These are phyloP conservation scores for Microdon myrmicae DNA, from an alignment of 2,888 invertebrate species.

Conservation along the genomic window DNA sequence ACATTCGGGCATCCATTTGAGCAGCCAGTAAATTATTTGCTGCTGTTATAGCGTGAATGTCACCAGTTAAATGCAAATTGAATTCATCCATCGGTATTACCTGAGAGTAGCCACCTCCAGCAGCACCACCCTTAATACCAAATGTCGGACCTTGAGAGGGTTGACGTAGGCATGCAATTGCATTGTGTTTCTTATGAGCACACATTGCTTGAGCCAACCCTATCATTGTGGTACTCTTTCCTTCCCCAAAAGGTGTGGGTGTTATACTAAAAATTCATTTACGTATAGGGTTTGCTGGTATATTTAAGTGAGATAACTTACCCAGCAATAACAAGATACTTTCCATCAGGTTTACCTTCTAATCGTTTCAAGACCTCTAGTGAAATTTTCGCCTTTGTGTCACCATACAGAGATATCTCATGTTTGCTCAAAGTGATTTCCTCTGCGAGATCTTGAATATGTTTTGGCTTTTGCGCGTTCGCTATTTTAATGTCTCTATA, in stretches of 20 bases:
- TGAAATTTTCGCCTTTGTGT: constrained; percentile 93
- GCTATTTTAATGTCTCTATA: constrained; percentile 90
- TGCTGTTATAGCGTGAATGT: constrained; percentile 98
- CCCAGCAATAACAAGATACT: constrained; percentile 96
- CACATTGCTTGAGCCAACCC: constrained; percentile 93
- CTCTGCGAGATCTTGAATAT: constrained; percentile 78
- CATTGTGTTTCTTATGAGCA: constrained; percentile 84
- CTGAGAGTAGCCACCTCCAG: constrained; percentile 97
- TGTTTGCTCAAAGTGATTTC: constrained; percentile 84
- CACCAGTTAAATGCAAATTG: constrained; percentile 96
- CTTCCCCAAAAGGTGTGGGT: constrained; percentile 98
- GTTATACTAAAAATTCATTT: constrained; percentile 77
- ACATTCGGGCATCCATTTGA: constrained; percentile 94
- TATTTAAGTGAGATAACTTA: too few relatives aligned
- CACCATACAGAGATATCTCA: constrained; percentile 92
- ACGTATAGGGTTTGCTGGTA: too few relatives aligned
- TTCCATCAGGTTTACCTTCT: constrained; percentile 76
- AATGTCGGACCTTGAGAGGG: constrained; percentile 99
- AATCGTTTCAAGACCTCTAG: constrained; percentile 83
- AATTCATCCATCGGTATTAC: constrained; percentile 99
- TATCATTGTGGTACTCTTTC: constrained; percentile 95
- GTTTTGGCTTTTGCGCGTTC: constrained; percentile 86
- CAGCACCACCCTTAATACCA: constrained; percentile 95
- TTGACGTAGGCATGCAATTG: constrained; percentile 94
- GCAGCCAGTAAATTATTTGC: constrained; percentile 98